phyloP scores from a whole-genome alignment of 2,888 invertebrate genomes.

The Ethmia dodecea region DNA sequence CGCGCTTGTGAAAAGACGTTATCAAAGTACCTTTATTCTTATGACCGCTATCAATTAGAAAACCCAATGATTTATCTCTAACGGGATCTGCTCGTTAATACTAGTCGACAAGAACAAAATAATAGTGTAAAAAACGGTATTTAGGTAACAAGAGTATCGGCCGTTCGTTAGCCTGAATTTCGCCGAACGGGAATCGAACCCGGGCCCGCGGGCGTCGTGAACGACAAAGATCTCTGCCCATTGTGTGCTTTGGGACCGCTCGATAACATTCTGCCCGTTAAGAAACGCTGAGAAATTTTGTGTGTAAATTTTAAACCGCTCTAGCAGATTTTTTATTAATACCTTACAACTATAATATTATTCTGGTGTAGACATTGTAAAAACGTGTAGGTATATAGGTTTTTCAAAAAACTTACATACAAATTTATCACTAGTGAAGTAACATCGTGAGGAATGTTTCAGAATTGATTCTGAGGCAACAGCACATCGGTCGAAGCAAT shows the following conservation, averaged over 20 bases:
- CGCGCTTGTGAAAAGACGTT: no score
- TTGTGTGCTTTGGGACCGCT: conserved; percentile 28
- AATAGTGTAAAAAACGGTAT: conserved; percentile 40
- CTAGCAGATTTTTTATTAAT: no score
- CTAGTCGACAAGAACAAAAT: conserved; percentile 20
- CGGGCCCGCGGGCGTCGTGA: conserved; percentile 49
- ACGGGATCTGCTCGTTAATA: conserved; percentile 17
- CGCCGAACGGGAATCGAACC: conserved; percentile 61
- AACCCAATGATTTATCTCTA: conserved; percentile 17
- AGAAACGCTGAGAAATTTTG: conserved; percentile 43
- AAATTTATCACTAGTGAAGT: no score
- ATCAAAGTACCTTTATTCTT: no score
- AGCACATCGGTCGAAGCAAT: no score
- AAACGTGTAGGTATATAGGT: no score
- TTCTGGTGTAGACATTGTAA: no score
- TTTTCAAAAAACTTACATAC: no score
- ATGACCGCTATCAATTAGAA: conserved; percentile 11
- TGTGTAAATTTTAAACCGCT: conserved; percentile 3
- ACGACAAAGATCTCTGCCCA: conserved; percentile 9
- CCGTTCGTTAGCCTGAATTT: conserved; percentile 65
- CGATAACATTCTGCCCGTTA: conserved; percentile 61
- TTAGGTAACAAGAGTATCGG: conserved; percentile 41
- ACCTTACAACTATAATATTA: no score
- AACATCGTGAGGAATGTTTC: no score
- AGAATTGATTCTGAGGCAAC: no score